Conservation (phyloP, 92 coral and sea anemone species). For the Porites rus region DNA sequence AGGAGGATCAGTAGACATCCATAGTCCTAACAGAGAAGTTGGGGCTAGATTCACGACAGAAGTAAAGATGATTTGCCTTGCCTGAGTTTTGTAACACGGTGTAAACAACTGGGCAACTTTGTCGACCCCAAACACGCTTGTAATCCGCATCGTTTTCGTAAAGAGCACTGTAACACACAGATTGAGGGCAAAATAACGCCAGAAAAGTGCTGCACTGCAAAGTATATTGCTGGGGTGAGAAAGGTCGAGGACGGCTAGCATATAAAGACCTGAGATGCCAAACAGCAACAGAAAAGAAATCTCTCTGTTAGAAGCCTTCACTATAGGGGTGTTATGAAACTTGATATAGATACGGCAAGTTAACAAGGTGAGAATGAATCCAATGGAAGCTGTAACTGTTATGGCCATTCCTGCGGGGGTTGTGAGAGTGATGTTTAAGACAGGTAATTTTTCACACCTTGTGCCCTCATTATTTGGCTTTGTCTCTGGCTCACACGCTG, state of each 20-base stretch:
- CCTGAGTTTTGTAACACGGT: conserved; percentile 2
- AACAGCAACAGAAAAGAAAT: conserved; percentile 38
- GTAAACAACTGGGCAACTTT: conserved; percentile 32
- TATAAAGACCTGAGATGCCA: conserved; percentile 19
- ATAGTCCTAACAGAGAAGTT: conserved; percentile 31
- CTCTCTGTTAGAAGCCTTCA: conserved; percentile 53
- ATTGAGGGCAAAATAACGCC: conserved; percentile 39
- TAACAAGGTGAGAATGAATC: conserved; percentile 14
- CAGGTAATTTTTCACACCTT: conserved; percentile 40
- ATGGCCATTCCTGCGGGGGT: conserved; percentile 34
- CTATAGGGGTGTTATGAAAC: conserved; percentile 43
- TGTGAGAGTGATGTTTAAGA: conserved; percentile 44
- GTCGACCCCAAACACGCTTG: conserved; percentile 53
- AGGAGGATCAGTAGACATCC: conserved; percentile 71
- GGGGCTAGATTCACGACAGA: conserved; percentile 16
- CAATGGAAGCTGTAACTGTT: conserved; percentile 4
- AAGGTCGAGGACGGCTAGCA: conserved; percentile 31
- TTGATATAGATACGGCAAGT: neutral
- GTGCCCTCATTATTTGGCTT: conserved; percentile 45
- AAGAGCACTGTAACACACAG: conserved; percentile 40
- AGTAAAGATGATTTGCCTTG: conserved; percentile 24
- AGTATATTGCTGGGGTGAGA: conserved; percentile 16
- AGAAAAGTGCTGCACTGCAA: conserved; percentile 5
- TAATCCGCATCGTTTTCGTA: conserved; percentile 51
- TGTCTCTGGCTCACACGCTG: conserved; percentile 50